Percentiles rank a stretch among this genome's conserved stretches.
These are phyloP conservation scores for Spheniscus mendiculus DNA, from an alignment of 2,113 vertebrate genomes.

Conservation along the genomic window DNA sequence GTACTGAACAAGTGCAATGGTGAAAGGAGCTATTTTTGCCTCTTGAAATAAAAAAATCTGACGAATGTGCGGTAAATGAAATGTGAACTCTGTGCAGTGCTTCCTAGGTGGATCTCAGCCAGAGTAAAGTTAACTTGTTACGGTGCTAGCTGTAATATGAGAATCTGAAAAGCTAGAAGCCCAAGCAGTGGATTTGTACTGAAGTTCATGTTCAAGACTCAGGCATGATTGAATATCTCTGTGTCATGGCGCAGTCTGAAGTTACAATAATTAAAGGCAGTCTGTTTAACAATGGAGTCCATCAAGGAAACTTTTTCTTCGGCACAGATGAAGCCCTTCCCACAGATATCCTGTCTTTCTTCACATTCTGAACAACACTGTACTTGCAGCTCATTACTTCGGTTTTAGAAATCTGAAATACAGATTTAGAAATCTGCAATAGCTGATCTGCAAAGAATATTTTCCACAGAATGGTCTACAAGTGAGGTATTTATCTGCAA, in stretches of 20 bases:
- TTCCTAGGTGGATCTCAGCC: not conserved
- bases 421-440: not conserved
- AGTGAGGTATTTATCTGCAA: conserved; percentile 27
- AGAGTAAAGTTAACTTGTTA: not conserved
- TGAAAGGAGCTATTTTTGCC: not conserved
- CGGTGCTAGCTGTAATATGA: not conserved
- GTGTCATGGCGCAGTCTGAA: not conserved
- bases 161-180: not conserved
- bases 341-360: not conserved
- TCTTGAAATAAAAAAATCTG: not conserved
- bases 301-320: not conserved
- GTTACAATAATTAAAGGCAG: not conserved
- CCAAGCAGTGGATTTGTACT: not conserved
- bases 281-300: not conserved
- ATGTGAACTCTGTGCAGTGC: not conserved
- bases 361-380: rapidly evolving
- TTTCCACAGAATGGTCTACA: not conserved
- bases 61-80: not conserved
- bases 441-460: not conserved
- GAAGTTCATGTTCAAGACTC: not conserved
- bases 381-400: not conserved
- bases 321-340: not conserved
- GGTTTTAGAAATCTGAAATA: not conserved
- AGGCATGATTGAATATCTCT: not conserved
- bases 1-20: not conserved